Percentiles rank a stretch among this genome's conserved stretches.
Conservation (phyloP, 2,888 invertebrate genomes). For the Gryllus longicercus region DNA sequence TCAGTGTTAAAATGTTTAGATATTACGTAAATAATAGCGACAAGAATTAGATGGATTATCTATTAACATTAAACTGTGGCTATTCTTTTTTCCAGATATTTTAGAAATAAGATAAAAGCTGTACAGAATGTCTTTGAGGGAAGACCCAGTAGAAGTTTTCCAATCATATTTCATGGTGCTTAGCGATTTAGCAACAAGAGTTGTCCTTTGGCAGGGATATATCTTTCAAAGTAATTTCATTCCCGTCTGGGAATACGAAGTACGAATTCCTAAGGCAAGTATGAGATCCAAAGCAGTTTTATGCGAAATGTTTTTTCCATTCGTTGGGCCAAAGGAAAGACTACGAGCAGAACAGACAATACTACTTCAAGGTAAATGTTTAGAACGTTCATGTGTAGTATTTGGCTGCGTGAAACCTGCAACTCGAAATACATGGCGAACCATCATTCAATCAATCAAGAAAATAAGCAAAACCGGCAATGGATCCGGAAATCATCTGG, state of each 20-base stretch:
- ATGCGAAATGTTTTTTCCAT: not conserved
- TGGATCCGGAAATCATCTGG: not conserved
- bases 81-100: too few species aligned
- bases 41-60: too few species aligned
- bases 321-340: not conserved
- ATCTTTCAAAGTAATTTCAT: slow-evolving; percentile 3
- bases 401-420: not conserved
- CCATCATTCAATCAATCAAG: not conserved
- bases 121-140: not conserved
- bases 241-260: not conserved
- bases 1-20: too few species aligned
- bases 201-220: not conserved
- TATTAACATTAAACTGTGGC: too few species aligned
- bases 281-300: not conserved
- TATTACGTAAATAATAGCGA: too few species aligned
- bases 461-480: not conserved
- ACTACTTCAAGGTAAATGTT: not conserved
- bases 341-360: not conserved
- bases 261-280: not conserved
- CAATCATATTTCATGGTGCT: not conserved
- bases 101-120: too few species aligned
- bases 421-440: not conserved
- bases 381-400: not conserved
- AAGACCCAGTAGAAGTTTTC: not conserved
- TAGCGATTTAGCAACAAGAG: not conserved